phyloP scores from a whole-genome alignment of 2,113 vertebrate genomes.

The Cathartes aura region DNA sequence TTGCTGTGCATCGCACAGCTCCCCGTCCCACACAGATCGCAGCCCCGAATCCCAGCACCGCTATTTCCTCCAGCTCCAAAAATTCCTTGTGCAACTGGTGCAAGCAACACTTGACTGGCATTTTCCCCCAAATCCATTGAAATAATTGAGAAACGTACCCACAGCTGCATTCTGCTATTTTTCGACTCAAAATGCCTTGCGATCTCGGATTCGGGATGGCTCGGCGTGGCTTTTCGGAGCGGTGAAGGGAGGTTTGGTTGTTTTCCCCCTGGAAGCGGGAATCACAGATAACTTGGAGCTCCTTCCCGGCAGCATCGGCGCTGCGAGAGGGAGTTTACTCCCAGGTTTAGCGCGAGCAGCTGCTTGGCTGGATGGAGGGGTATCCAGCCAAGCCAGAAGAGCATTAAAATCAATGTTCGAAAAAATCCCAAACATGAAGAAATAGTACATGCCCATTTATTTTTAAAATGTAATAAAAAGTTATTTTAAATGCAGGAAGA shows the following conservation, averaged over 20 bases:
- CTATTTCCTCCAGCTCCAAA: slow-evolving; percentile 20
- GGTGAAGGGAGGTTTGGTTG: neutral
- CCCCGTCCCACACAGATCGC: neutral
- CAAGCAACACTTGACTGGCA: neutral
- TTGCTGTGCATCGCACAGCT: neutral
- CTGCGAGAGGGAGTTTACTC: neutral
- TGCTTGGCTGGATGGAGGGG: neutral
- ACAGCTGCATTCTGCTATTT: slow-evolving; percentile 24
- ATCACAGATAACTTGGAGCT: neutral
- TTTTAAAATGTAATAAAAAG: slow-evolving; percentile 45
- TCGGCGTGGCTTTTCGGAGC: neutral
- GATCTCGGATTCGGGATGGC: neutral
- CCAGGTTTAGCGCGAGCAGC: neutral
- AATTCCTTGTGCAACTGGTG: slow-evolving; percentile 16
- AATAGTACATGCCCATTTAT: slow-evolving; percentile 12
- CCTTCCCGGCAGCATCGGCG: neutral
- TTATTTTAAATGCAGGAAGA: slow-evolving; percentile 50
- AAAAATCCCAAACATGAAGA: neutral
- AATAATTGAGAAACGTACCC: slow-evolving; percentile 20
- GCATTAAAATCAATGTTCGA: neutral
- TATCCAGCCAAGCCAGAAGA: neutral
- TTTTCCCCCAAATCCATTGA: slow-evolving; percentile 3
- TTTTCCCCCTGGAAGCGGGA: neutral
- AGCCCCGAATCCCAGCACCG: neutral
- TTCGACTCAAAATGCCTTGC: neutral